These are phyloP conservation scores for Channa maculata DNA, from an alignment of 2,113 vertebrate genomes.

Conservation along the genomic window DNA sequence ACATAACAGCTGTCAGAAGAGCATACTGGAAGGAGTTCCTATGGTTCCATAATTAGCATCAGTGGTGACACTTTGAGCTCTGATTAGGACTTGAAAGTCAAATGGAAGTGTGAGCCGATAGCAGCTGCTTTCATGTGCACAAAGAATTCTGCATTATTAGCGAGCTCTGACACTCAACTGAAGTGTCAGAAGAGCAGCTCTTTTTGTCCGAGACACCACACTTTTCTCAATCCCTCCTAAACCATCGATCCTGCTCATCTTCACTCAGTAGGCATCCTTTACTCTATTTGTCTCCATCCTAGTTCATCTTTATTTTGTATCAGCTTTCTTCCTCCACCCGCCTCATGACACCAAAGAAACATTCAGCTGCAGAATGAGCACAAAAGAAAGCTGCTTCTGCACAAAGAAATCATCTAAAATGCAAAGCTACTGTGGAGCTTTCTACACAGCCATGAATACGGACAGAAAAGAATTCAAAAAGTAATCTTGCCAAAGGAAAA, in stretches of 20 bases:
- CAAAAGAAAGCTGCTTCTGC: conserved; percentile 57
- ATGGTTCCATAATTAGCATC: conserved; percentile 6
- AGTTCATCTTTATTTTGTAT: conserved; percentile 59
- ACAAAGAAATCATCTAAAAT: conserved; percentile 61
- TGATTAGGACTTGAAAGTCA: conserved; percentile 22
- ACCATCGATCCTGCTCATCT: conserved; percentile 60
- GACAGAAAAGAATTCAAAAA: conserved; percentile 3
- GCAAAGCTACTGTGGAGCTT: conserved; percentile 45
- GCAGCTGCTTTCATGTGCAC: conserved; percentile 48
- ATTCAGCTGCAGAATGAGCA: conserved; percentile 54
- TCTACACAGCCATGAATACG: conserved; percentile 28
- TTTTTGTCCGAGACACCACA: conserved; percentile 50
- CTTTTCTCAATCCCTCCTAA: conserved; percentile 52
- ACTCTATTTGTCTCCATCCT: conserved; percentile 47
- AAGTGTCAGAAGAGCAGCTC: conserved; percentile 30
- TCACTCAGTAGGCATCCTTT: conserved; percentile 43
- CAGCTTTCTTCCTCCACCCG: conserved; percentile 40
- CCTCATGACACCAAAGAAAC: conserved; percentile 69
- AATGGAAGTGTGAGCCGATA: conserved; percentile 10
- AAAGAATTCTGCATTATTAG: conserved; percentile 41
- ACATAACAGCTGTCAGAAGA: background rate
- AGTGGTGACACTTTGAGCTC: conserved; percentile 22
- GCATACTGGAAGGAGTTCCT: background rate
- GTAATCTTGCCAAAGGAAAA: conserved; percentile 15
- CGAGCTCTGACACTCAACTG: background rate